A percentile compares a stretch with the other conserved stretches of the same genome.
Evolutionary conservation across 2,797 vertebrate species (phyloP).

Genomic region (Sebastes diaconus): DNA sequence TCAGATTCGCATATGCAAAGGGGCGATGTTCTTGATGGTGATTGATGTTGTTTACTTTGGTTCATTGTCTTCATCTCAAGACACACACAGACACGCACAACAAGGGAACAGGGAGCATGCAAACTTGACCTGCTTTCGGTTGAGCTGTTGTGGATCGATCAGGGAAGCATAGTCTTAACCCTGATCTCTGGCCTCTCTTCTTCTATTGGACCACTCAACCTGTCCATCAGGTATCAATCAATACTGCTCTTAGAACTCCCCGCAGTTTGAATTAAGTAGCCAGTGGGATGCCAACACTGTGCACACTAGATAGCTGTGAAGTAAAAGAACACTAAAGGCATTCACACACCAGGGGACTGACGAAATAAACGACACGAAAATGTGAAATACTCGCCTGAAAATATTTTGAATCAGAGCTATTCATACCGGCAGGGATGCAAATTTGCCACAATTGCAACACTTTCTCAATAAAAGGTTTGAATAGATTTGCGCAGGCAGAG

Average conservation of each 20-base stretch:
- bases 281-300: background rate
- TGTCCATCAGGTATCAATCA: constrained; percentile 50
- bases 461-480: background rate
- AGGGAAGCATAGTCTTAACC: constrained; percentile 24
- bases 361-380: background rate
- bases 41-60: constrained; percentile 25
- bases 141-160: constrained; percentile 34
- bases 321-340: background rate
- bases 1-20: constrained; percentile 15
- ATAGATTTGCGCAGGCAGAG: background rate
- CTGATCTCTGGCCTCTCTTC: constrained; percentile 11
- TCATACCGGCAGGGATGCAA: background rate
- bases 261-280: background rate
- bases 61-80: background rate
- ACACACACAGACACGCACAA: background rate
- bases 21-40: constrained; percentile 20
- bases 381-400: background rate
- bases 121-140: constrained; percentile 20
- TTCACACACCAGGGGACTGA: background rate
- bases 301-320: background rate
- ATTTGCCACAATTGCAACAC: background rate
- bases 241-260: background rate
- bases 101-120: background rate
- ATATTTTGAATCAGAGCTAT: background rate
- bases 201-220: constrained; percentile 18